Evolutionary conservation across 1,140 invertebrate species (phyloP).

Genomic region (Leptopilina boulardi): DNA sequence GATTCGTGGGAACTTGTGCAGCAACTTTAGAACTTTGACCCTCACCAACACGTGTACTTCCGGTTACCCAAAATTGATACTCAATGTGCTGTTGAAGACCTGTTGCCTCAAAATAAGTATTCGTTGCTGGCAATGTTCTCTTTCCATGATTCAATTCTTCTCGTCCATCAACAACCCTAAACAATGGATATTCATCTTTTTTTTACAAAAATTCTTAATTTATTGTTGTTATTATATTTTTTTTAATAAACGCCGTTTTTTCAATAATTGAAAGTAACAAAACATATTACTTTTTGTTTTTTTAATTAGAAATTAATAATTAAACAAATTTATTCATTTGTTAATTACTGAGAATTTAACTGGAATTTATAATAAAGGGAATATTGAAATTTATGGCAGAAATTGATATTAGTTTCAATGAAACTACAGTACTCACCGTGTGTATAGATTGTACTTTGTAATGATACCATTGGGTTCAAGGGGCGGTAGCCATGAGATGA

Average conservation of each 20-base stretch:
- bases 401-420: constrained; percentile 14
- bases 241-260: too few relatives aligned
- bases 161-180: constrained; percentile 80
- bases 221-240: too few relatives aligned
- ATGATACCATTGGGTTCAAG: constrained; percentile 86
- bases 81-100: constrained; percentile 85
- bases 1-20: constrained; percentile 79
- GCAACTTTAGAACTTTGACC: constrained; percentile 84
- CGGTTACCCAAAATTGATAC: constrained; percentile 90
- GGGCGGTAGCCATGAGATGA: constrained; percentile 89
- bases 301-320: too few relatives aligned
- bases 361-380: constrained; percentile 9
- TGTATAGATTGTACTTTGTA: constrained; percentile 88
- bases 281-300: too few relatives aligned
- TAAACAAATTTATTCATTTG: too few relatives aligned
- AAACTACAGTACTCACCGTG: constrained; percentile 71
- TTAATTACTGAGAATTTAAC: background rate
- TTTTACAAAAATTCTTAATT: background rate
- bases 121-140: constrained; percentile 79
- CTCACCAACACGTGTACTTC: constrained; percentile 85
- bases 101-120: constrained; percentile 81
- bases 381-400: background rate
- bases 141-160: constrained; percentile 84
- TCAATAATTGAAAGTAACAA: too few relatives aligned
- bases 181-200: too few relatives aligned